Conservation (phyloP, 2,797 vertebrate genomes). For the Chloroceryle inda region DNA sequence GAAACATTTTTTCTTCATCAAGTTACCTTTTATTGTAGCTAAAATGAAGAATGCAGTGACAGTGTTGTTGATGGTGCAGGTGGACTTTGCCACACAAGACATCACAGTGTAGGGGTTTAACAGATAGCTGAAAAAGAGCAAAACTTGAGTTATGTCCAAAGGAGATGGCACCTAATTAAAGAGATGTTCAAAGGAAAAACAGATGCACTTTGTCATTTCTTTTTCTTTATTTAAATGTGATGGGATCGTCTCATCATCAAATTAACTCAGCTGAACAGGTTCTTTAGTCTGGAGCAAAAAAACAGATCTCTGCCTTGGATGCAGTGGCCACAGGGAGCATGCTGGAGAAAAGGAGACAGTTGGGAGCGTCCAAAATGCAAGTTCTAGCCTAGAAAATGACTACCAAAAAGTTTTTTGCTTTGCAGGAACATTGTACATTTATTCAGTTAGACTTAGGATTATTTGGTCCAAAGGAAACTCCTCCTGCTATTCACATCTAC, state of each 20-base stretch:
- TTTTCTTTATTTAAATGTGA: not conserved
- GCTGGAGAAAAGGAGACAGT: not conserved
- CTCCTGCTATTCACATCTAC: not conserved
- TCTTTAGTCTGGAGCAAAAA: not conserved
- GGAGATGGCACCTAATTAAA: not conserved
- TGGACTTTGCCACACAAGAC: constrained; percentile 97
- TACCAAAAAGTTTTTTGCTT: not conserved
- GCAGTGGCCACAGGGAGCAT: not conserved
- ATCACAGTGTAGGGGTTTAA: constrained; percentile 96
- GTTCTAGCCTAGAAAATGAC: not conserved
- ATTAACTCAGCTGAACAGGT: not conserved
- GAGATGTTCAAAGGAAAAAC: not conserved
- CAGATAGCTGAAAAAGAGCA: constrained; percentile 88
- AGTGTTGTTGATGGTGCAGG: constrained; percentile 94
- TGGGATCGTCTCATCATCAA: not conserved
- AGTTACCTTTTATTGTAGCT: constrained; percentile 91
- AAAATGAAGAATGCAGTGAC: constrained; percentile 93
- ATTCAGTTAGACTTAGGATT: not conserved
- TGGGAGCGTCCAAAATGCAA: not conserved
- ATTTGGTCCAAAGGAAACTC: not conserved
- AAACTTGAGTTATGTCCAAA: not conserved
- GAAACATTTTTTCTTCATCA: not conserved
- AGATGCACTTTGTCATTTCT: too few species aligned
- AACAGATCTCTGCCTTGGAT: not conserved
- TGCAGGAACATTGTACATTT: not conserved